These are phyloP conservation scores for Anarrhichthys ocellatus DNA, from an alignment of 2,113 vertebrate genomes.

Conservation along the genomic window DNA sequence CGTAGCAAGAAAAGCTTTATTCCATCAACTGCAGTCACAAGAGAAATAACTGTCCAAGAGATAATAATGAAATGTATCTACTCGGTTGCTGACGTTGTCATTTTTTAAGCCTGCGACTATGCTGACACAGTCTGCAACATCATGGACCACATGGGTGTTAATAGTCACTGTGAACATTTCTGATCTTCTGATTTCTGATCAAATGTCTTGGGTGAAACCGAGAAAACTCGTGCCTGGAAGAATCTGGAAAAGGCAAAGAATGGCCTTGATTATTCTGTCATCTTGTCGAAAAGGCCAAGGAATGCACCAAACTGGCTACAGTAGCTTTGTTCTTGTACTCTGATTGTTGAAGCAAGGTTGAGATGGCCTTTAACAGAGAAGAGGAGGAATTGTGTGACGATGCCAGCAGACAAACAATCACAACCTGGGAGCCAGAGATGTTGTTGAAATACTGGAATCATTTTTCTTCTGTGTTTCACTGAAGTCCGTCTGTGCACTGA, in stretches of 20 bases:
- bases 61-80: slow-evolving; percentile 42
- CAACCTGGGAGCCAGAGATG: slow-evolving; percentile 45
- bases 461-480: slow-evolving; percentile 8
- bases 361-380: slow-evolving; percentile 72
- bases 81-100: slow-evolving; percentile 40
- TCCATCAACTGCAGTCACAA: slow-evolving; percentile 20
- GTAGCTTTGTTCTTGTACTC: slow-evolving; percentile 79
- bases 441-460: slow-evolving; percentile 23
- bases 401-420: slow-evolving; percentile 65
- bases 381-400: slow-evolving; percentile 67
- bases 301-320: slow-evolving; percentile 83
- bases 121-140: slow-evolving; percentile 66
- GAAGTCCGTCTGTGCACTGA: slow-evolving; percentile 19
- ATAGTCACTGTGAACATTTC: slow-evolving; percentile 63
- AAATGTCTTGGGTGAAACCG: slow-evolving; percentile 74
- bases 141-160: slow-evolving; percentile 57
- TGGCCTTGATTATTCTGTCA: slow-evolving; percentile 84
- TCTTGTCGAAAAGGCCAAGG: slow-evolving; percentile 79
- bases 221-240: slow-evolving; percentile 71
- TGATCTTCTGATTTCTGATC: slow-evolving; percentile 66
- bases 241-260: slow-evolving; percentile 70
- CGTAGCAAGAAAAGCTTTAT: not conserved
- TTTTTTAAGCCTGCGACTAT: slow-evolving; percentile 63
- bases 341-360: slow-evolving; percentile 77
- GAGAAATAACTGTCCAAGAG: slow-evolving; percentile 1